phyloP scores from a whole-genome alignment of 2,797 vertebrate genomes.

The Glossophaga mutica region DNA sequence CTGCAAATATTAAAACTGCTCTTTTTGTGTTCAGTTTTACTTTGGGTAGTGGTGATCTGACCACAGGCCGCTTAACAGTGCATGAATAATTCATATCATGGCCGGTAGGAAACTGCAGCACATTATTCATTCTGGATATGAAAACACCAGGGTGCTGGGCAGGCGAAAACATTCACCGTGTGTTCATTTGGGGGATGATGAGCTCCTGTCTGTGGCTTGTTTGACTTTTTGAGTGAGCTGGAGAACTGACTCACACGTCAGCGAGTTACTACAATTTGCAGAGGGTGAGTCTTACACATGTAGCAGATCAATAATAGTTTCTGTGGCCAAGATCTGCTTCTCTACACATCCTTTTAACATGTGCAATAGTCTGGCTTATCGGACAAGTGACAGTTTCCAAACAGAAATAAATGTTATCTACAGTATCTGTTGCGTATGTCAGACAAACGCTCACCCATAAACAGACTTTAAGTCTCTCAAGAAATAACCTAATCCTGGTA shows the following conservation, averaged over 20 bases:
- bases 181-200: not conserved
- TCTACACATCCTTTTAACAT: not conserved
- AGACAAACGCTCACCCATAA: not conserved
- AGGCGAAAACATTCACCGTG: not conserved
- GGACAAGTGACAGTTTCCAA: not conserved
- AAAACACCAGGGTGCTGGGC: not conserved
- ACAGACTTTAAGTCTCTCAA: not conserved
- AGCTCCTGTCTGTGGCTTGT: not conserved
- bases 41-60: not conserved
- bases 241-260: not conserved
- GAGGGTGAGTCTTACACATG: not conserved
- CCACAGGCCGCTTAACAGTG: conserved; percentile 21
- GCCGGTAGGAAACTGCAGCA: not conserved
- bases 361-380: not conserved
- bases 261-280: not conserved
- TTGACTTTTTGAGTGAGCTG: not conserved
- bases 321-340: not conserved
- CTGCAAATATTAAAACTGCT: not conserved
- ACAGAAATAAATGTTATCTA: not conserved
- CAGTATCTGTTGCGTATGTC: not conserved
- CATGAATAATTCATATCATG: not conserved
- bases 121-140: not conserved
- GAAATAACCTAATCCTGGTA: not conserved
- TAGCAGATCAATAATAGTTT: not conserved
- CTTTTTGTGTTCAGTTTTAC: not conserved